Conservation (phyloP, 1,140 invertebrate species). For the Papilio helenus region DNA sequence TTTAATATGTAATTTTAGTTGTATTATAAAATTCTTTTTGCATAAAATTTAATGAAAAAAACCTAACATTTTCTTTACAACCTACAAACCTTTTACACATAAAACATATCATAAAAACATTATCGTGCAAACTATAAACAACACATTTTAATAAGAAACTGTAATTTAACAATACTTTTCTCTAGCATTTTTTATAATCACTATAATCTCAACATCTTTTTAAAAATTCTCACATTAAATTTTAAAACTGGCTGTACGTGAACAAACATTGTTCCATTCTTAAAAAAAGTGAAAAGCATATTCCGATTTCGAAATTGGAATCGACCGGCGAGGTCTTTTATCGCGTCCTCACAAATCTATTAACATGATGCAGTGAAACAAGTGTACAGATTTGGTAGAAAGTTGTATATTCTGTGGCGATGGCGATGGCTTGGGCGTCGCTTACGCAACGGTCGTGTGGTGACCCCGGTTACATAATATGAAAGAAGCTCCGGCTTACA, state of each 20-base stretch:
- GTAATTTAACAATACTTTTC: not conserved
- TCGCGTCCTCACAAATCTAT: conserved; percentile 46
- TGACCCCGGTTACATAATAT: conserved; percentile 76
- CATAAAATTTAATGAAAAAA: conserved; percentile 80
- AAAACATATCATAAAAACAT: conserved; percentile 30
- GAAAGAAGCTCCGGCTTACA: conserved; percentile 67
- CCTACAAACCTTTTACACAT: conserved; percentile 37
- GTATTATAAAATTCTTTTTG: conserved; percentile 81
- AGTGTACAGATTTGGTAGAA: conserved; percentile 70
- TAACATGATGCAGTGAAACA: conserved; percentile 52
- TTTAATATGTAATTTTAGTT: conserved; percentile 82
- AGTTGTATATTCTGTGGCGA: conserved; percentile 67
- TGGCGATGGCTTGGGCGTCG: conserved; percentile 50
- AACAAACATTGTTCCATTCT: conserved; percentile 29
- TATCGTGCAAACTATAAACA: not conserved
- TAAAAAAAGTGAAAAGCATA: conserved; percentile 35
- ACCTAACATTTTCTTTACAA: conserved; percentile 56
- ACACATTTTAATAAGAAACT: not conserved
- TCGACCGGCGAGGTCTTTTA: conserved; percentile 29
- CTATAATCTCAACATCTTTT: not conserved
- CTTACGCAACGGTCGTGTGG: conserved; percentile 61
- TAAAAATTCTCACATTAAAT: conserved; percentile 8
- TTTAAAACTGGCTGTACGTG: not conserved
- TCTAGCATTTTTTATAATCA: not conserved
- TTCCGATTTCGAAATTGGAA: conserved; percentile 42